These are phyloP conservation scores for Papilio demoleus DNA, from an alignment of 2,888 invertebrate species.

Conservation along the genomic window DNA sequence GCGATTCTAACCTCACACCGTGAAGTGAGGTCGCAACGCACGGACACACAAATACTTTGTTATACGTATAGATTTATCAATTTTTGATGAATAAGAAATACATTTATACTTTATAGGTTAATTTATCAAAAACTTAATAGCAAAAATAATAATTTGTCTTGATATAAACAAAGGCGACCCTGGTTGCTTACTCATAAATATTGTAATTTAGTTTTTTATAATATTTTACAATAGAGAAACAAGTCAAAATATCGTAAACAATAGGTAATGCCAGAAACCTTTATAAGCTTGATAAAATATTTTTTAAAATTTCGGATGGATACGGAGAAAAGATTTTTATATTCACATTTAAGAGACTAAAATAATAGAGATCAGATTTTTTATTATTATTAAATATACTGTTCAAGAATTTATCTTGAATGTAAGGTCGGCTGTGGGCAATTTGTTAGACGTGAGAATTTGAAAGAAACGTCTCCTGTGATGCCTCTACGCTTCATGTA, in stretches of 20 bases:
- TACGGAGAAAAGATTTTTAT: too few relatives aligned
- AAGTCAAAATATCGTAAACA: too few relatives aligned
- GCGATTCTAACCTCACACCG: constrained; percentile 17
- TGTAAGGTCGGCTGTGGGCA: constrained; percentile 1
- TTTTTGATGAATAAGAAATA: not conserved
- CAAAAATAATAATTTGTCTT: not conserved
- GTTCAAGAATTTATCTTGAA: constrained; percentile 23
- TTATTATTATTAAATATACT: not conserved
- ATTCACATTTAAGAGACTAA: too few relatives aligned
- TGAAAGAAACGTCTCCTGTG: too few relatives aligned
- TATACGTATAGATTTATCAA: constrained; percentile 2
- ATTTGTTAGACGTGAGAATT: not conserved
- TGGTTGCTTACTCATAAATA: not conserved
- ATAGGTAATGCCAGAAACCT: too few relatives aligned
- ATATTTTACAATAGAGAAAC: too few relatives aligned
- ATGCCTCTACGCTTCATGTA: too few relatives aligned
- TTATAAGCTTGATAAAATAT: too few relatives aligned
- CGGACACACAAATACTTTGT: constrained; percentile 6
- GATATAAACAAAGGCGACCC: not conserved
- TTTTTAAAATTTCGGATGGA: too few relatives aligned
- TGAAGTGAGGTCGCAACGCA: constrained; percentile 23
- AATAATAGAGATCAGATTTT: too few relatives aligned
- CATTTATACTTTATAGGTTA: not conserved
- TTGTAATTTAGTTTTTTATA: not conserved
- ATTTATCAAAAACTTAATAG: not conserved